A percentile compares a stretch with the other conserved stretches of the same genome.
phyloP scores from a whole-genome alignment of 1,140 invertebrate genomes.

The Aphaenogaster ashmeadi region DNA sequence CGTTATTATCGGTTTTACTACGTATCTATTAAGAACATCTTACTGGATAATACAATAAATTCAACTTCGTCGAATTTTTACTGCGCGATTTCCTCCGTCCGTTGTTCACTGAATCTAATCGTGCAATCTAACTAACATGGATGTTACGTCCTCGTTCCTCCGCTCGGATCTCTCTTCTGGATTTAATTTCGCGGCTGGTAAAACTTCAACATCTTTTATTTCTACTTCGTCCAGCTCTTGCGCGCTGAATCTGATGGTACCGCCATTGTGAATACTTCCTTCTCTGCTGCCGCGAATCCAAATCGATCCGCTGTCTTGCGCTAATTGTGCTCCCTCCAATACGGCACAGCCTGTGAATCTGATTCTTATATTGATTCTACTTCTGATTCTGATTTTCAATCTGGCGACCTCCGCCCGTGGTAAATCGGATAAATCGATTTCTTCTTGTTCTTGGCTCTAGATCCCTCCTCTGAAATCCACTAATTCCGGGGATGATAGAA shows the following conservation, averaged over 20 bases:
- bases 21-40: neutral
- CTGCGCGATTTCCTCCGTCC: neutral
- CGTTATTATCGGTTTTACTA: neutral
- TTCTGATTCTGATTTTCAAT: conserved; percentile 20
- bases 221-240: conserved; percentile 4
- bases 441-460: neutral
- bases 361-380: conserved; percentile 48
- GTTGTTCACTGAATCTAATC: conserved; percentile 20
- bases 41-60: neutral
- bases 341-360: conserved; percentile 1
- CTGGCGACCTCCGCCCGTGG: neutral
- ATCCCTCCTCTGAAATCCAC: neutral
- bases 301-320: conserved; percentile 28
- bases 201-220: conserved; percentile 40
- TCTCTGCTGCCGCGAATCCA: conserved; percentile 21
- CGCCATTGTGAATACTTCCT: conserved; percentile 25
- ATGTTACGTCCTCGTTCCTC: neutral
- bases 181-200: conserved; percentile 11
- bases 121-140: conserved; percentile 14
- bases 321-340: conserved; percentile 36
- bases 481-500: conserved; percentile 16
- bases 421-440: conserved; percentile 32
- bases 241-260: conserved; percentile 43
- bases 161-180: neutral
- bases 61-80: neutral